Conservation (phyloP, 1,140 invertebrate genomes). For the Drosophila sp. region DNA sequence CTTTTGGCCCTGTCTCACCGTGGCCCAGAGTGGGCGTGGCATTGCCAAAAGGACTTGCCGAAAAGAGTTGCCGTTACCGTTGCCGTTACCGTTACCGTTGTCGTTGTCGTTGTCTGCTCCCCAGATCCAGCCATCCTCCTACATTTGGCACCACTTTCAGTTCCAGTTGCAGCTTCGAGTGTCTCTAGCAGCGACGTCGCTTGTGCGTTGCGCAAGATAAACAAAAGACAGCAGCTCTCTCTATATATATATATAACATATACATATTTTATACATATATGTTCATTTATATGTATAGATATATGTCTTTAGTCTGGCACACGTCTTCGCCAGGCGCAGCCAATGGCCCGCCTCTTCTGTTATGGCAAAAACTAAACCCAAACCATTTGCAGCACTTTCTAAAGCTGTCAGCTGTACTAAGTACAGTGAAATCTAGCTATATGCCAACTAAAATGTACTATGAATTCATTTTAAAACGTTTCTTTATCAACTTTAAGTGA, state of each 20-base stretch:
- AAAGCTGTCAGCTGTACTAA: conserved; percentile 8
- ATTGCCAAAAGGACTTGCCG: conserved; percentile 33
- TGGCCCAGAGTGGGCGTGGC: conserved; percentile 31
- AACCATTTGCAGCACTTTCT: conserved; percentile 19
- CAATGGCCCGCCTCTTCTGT: conserved; percentile 5
- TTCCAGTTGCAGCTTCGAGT: conserved; percentile 27
- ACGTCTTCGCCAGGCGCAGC: conserved; percentile 60
- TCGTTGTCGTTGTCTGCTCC: conserved; percentile 1
- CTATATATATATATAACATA: conserved; percentile 1
- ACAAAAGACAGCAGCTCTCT: conserved; percentile 68
- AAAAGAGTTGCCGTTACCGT: conserved; percentile 74
- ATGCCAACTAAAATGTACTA: too few species aligned
- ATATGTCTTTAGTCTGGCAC: conserved; percentile 57
- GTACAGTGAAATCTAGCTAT: conserved; percentile 31
- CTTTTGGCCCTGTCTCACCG: not conserved
- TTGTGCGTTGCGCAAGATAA: conserved; percentile 70
- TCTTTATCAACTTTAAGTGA: too few species aligned
- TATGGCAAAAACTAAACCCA: conserved; percentile 18
- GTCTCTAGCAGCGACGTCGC: conserved; percentile 52
- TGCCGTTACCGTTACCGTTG: too few species aligned
- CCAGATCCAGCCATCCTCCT: not conserved
- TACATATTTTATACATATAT: conserved; percentile 1
- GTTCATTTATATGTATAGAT: conserved; percentile 17
- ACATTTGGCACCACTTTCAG: not conserved
- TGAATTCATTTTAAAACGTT: too few species aligned